A percentile compares a stretch with the other conserved stretches of the same genome.
Evolutionary conservation across 1,140 invertebrate genomes (phyloP).

Genomic region (Nautilus pompilius): DNA sequence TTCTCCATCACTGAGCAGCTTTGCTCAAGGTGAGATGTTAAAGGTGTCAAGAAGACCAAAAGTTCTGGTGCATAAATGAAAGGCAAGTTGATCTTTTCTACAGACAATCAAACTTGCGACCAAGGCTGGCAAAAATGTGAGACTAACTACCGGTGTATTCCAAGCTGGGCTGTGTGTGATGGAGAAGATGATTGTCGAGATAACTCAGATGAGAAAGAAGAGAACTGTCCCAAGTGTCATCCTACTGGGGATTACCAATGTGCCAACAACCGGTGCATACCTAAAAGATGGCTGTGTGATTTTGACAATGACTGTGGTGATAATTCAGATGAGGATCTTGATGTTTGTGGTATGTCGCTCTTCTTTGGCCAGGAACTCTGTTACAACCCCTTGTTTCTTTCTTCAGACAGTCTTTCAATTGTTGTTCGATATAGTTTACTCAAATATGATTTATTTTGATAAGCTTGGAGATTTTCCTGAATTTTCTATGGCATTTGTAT

Average conservation of each 20-base stretch:
- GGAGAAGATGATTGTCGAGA: conserved; percentile 96
- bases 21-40: too few relatives aligned
- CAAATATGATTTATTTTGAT: too few relatives aligned
- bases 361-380: neutral
- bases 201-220: conserved; percentile 85
- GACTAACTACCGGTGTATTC: conserved; percentile 83
- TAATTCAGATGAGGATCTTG: conserved; percentile 80
- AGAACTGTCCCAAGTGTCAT: conserved; percentile 79
- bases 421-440: too few relatives aligned
- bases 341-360: conserved; percentile 65
- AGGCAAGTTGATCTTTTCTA: too few relatives aligned
- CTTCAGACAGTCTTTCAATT: too few relatives aligned
- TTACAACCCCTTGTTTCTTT: too few relatives aligned
- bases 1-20: too few relatives aligned
- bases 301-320: conserved; percentile 96
- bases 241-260: conserved; percentile 85
- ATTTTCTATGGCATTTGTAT: too few relatives aligned
- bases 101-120: conserved; percentile 19
- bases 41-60: too few relatives aligned
- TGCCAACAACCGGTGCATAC: conserved; percentile 87
- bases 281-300: conserved; percentile 88
- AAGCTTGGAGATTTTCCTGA: too few relatives aligned
- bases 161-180: conserved; percentile 90
- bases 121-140: conserved; percentile 37
- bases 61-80: too few relatives aligned